Percentiles rank a stretch among this genome's conserved stretches.
phyloP scores from a whole-genome alignment of 2,113 vertebrate genomes.

The Catharus minimus region DNA sequence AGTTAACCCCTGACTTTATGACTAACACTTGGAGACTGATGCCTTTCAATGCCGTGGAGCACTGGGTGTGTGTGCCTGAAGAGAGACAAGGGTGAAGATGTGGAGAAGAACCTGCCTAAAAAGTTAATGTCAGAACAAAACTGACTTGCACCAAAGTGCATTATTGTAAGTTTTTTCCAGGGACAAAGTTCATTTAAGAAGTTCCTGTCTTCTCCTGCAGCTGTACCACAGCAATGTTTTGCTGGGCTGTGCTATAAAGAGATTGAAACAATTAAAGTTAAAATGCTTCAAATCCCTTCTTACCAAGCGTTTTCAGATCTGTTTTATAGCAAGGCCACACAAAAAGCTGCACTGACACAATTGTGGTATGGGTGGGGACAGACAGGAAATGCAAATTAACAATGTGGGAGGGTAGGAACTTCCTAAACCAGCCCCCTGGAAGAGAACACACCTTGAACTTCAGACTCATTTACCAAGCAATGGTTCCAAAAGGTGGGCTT shows the following conservation, averaged over 20 bases:
- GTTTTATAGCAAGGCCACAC: slow-evolving; percentile 11
- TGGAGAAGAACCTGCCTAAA: neutral
- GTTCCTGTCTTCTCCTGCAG: neutral
- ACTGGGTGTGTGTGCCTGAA: neutral
- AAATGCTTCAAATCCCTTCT: slow-evolving; percentile 10
- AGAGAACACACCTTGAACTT: neutral
- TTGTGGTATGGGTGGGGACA: neutral
- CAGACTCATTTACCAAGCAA: neutral
- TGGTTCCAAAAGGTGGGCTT: neutral
- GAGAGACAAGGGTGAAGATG: neutral
- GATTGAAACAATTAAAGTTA: neutral
- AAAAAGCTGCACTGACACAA: neutral
- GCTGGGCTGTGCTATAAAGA: neutral
- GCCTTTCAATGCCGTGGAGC: neutral
- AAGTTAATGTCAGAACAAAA: neutral
- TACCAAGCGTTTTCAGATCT: neutral
- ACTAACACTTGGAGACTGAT: neutral
- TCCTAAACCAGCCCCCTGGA: neutral
- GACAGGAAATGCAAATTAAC: slow-evolving; percentile 19
- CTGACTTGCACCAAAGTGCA: neutral
- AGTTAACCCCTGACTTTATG: neutral
- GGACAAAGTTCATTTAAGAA: neutral
- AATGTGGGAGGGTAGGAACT: neutral
- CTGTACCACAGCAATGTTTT: neutral
- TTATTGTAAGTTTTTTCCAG: neutral